Evolutionary conservation across 2,113 vertebrate species (phyloP).

Genomic region (Otus sunia): DNA sequence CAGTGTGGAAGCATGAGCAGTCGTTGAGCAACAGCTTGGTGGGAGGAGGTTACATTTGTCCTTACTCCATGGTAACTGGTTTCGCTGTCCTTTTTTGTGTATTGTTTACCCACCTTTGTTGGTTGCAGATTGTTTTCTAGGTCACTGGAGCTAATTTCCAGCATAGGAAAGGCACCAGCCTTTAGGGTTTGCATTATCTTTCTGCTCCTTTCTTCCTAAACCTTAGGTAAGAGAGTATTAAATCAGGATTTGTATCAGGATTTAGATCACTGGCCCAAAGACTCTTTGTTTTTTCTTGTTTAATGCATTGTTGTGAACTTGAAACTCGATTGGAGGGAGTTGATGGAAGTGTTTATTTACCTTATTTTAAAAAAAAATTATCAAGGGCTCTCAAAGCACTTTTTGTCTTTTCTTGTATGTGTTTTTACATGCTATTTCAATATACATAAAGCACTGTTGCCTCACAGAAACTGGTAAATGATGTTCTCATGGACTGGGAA

Average conservation of each 20-base stretch:
- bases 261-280: background rate
- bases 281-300: background rate
- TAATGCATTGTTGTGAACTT: background rate
- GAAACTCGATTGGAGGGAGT: background rate
- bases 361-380: background rate
- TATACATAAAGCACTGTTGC: background rate
- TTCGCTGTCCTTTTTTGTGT: background rate
- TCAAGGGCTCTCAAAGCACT: background rate
- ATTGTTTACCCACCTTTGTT: background rate
- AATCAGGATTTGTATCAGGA: background rate
- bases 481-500: background rate
- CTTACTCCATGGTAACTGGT: background rate
- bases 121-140: background rate
- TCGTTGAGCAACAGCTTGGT: background rate
- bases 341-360: background rate
- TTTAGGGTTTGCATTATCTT: background rate
- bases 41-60: too few species aligned
- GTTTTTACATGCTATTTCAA: background rate
- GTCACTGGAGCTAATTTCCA: background rate
- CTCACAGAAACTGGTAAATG: background rate
- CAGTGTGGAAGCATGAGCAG: background rate
- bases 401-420: background rate
- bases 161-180: background rate
- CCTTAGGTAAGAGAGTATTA: background rate
- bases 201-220: background rate